phyloP scores from a whole-genome alignment of 2,888 invertebrate species.

The Acrobasis consociella region DNA sequence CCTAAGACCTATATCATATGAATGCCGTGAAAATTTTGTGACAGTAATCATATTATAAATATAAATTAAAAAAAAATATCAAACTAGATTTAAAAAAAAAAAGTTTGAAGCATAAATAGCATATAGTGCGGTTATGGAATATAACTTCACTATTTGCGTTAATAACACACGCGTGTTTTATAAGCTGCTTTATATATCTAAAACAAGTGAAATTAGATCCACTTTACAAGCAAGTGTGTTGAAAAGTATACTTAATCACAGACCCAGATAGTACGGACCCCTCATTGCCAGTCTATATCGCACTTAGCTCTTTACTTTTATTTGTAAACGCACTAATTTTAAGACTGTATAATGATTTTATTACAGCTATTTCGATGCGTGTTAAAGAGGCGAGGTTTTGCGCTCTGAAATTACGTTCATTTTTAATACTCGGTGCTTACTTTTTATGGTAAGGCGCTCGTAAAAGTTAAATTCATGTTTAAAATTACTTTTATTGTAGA shows the following conservation, averaged over 20 bases:
- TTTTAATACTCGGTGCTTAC: neutral
- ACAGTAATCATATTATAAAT: too few species aligned
- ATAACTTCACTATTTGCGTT: too few species aligned
- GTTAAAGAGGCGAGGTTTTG: slow-evolving; percentile 7
- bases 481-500: slow-evolving; percentile 5
- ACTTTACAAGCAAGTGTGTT: too few species aligned
- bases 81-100: too few species aligned
- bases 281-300: neutral
- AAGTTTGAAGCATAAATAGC: too few species aligned
- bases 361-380: slow-evolving; percentile 12
- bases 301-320: slow-evolving; percentile 5
- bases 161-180: too few species aligned
- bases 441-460: neutral
- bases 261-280: neutral
- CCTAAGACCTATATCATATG: too few species aligned
- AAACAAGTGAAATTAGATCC: too few species aligned
- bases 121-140: too few species aligned
- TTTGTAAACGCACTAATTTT: slow-evolving; percentile 15
- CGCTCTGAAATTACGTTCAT: neutral
- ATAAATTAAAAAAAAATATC: too few species aligned
- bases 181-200: too few species aligned
- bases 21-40: too few species aligned
- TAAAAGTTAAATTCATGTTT: slow-evolving; percentile 15
- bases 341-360: slow-evolving; percentile 21
- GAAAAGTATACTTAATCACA: neutral